Conservation (phyloP, 2,113 vertebrate genomes). For the Antechinus stuartii region DNA sequence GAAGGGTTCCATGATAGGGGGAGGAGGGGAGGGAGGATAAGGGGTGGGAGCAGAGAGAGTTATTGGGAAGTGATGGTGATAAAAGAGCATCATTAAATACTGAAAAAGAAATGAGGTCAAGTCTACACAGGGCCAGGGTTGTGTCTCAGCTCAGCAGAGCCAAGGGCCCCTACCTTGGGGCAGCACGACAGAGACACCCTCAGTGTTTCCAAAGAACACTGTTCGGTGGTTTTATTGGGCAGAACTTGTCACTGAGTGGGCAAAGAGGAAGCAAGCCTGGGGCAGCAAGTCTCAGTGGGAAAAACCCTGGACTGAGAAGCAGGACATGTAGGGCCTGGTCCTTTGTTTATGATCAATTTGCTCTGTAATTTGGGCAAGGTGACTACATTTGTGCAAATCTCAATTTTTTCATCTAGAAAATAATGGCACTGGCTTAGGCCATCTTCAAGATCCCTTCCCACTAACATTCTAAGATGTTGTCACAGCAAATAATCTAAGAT, state of each 20-base stretch:
- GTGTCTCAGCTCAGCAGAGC: neutral
- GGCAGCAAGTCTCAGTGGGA: neutral
- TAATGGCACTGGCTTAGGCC: neutral
- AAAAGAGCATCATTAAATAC: neutral
- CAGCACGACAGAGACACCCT: neutral
- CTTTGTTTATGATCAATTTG: neutral
- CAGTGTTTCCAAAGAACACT: neutral
- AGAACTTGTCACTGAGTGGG: neutral
- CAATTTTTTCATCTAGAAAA: neutral
- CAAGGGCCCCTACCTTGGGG: neutral
- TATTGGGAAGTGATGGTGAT: neutral
- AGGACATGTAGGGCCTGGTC: neutral
- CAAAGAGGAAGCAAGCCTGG: neutral
- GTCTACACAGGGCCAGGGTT: neutral
- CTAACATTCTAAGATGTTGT: neutral
- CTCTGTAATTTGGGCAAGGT: neutral
- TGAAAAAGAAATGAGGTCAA: neutral
- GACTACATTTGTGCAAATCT: neutral
- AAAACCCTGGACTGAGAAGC: neutral
- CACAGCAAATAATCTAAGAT: neutral
- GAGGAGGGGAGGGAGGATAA: too few species aligned
- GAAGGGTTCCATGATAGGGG: neutral
- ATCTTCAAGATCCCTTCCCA: neutral
- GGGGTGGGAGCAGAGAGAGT: neutral
- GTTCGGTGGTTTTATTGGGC: neutral